A percentile compares a stretch with the other conserved stretches of the same genome.
phyloP scores from a whole-genome alignment of 2,113 vertebrate genomes.

The Platysternon megacephalum region DNA sequence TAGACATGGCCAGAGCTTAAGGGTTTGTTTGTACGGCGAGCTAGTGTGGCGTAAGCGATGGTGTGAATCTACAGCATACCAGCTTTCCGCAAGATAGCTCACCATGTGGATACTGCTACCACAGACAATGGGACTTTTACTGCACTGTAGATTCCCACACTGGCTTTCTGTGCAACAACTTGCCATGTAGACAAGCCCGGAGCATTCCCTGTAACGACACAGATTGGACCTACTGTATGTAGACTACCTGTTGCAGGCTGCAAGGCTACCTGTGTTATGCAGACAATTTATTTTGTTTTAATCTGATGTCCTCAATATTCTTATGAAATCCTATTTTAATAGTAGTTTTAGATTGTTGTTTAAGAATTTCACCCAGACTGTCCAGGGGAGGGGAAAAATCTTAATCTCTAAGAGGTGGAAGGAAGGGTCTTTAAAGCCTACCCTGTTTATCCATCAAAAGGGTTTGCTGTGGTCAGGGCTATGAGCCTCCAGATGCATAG shows the following conservation, averaged over 20 bases:
- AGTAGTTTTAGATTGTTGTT: background rate
- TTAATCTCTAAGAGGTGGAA: accelerated
- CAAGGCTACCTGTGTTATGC: background rate
- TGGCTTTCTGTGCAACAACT: background rate
- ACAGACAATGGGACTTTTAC: background rate
- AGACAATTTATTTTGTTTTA: background rate
- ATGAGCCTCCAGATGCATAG: background rate
- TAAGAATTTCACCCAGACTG: background rate
- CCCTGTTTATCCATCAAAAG: background rate
- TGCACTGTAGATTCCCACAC: background rate
- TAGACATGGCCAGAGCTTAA: background rate
- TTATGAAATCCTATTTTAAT: background rate
- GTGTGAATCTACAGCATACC: background rate
- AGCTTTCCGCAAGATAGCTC: background rate
- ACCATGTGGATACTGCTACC: background rate
- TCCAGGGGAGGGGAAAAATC: background rate
- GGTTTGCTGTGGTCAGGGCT: background rate
- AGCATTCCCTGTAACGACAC: accelerated
- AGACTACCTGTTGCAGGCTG: background rate
- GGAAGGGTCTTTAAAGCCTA: background rate
- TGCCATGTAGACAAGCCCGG: background rate
- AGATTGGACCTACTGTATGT: accelerated
- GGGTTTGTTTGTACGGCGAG: background rate
- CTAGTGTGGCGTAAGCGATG: background rate
- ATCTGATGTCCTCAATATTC: background rate